Evolutionary conservation across 2,797 vertebrate genomes (phyloP), one percentile per base, ranked within the genome.

Genomic region (Spinibarbus caldwelli): DNA sequence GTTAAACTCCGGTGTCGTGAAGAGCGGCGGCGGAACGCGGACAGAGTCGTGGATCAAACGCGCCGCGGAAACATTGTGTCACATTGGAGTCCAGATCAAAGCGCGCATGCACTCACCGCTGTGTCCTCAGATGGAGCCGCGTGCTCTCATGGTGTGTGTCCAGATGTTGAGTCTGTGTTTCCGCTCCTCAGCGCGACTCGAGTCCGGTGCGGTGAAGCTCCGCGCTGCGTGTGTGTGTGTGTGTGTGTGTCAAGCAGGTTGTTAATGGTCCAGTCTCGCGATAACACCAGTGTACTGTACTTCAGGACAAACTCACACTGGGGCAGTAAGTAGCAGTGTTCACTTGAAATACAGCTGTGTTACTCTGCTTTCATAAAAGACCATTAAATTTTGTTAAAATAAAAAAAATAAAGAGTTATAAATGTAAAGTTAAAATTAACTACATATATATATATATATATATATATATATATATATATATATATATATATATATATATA

Each of bases 241-340:
- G 70, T 67, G 68, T 94, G 94, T 94, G 92, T 89, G 95, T 94
- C 93, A 94, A 94, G 96, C 96, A 97, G 96, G 97, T 97, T 97
- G 96, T 95, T 95, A 91, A 93, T 93, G 94, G 93, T 90, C 93
- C 95, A 96, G 93, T 97, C 97, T 97, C 97, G 97, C 97, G 97
- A 97, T 96, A 97, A 77, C 92, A 92, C 91, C 93, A 92, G 93
- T 93, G 52, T 93, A 94, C 90, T 95, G 94, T 93, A 92, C 93
- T 95, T 92, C 95, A 94, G 91, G 89, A 92, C 82, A 93, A 91
- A 91, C 91, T 95, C 95, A 93, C 94, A 95, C 91, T 94, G 95
- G 91, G 94, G 95, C 95, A 95, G 95, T 94, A 94, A 94, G 93
- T 91, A 93, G 93, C 94, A 93, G 92, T 87, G 88, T 83, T 89